These are phyloP conservation scores for Bellardia pandia DNA, from an alignment of 2,888 invertebrate genomes.

Conservation along the genomic window DNA sequence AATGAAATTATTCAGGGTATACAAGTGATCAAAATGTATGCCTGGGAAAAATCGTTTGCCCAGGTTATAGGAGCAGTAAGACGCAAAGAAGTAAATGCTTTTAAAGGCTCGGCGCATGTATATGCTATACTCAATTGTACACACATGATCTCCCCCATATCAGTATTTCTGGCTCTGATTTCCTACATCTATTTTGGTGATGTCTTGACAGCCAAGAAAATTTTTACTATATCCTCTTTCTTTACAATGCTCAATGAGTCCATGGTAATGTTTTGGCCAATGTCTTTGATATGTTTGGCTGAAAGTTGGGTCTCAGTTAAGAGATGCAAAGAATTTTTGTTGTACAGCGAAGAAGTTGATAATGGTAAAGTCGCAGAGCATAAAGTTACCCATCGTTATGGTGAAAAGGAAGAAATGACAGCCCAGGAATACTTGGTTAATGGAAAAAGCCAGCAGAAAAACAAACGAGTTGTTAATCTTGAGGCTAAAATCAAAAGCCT, in stretches of 20 bases:
- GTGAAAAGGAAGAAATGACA: conserved; percentile 48
- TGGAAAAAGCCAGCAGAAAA: conserved; percentile 26
- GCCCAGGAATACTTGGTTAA: too few species aligned
- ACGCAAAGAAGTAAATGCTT: conserved; percentile 89
- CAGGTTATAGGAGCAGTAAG: conserved; percentile 89
- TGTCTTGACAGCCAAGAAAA: conserved; percentile 89
- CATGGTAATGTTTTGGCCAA: conserved; percentile 92
- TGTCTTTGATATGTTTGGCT: conserved; percentile 90
- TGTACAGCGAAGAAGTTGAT: conserved; percentile 78
- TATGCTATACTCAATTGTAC: conserved; percentile 89
- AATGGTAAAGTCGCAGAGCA: conserved; percentile 48
- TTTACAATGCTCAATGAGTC: conserved; percentile 92
- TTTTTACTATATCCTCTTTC: conserved; percentile 92
- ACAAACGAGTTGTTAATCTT: conserved; percentile 73
- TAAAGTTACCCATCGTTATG: conserved; percentile 33
- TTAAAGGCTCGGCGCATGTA: conserved; percentile 88
- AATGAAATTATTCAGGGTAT: conserved; percentile 94
- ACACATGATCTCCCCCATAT: conserved; percentile 91
- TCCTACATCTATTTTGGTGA: conserved; percentile 88
- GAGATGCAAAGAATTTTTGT: conserved; percentile 88
- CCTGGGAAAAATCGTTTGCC: conserved; percentile 93
- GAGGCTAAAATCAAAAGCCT: conserved; percentile 80
- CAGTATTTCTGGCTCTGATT: conserved; percentile 90
- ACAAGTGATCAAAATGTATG: conserved; percentile 95
- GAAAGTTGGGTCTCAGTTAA: conserved; percentile 90